A percentile compares a stretch with the other conserved stretches of the same genome.
These are phyloP conservation scores for Virgularia gustaviana DNA, from an alignment of 92 coral and sea anemone species.

Conservation along the genomic window DNA sequence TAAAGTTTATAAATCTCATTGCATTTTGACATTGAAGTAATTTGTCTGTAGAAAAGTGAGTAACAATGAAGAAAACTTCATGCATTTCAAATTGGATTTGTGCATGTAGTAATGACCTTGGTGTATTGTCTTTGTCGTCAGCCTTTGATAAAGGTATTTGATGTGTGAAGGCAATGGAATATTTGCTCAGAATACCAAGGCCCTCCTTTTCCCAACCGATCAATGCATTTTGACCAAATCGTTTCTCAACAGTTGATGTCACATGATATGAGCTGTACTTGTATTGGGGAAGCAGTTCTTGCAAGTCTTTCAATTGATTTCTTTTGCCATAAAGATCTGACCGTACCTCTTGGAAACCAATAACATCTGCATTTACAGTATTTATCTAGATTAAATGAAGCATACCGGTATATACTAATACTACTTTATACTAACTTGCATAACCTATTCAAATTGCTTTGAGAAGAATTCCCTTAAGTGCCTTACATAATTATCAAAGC, in stretches of 20 bases:
- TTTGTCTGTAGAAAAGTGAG: slow-evolving; percentile 84
- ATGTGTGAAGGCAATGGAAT: slow-evolving; percentile 71
- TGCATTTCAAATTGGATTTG: slow-evolving; percentile 64
- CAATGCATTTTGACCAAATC: slow-evolving; percentile 59
- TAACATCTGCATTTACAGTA: slow-evolving; percentile 70
- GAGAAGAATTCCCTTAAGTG: too few relatives aligned
- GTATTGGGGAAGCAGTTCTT: slow-evolving; percentile 61
- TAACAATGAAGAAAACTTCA: slow-evolving; percentile 67
- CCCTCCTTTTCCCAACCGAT: slow-evolving; percentile 97
- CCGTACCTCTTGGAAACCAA: slow-evolving; percentile 95
- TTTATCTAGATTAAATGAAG: slow-evolving; percentile 52
- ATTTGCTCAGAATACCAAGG: slow-evolving; percentile 77
- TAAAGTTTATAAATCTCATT: slow-evolving; percentile 62
- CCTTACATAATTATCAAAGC: too few relatives aligned
- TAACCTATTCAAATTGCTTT: too few relatives aligned
- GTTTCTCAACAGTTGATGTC: slow-evolving; percentile 53
- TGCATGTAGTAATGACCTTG: slow-evolving; percentile 68
- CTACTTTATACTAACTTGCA: too few relatives aligned
- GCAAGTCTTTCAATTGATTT: slow-evolving; percentile 73
- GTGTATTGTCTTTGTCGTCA: slow-evolving; percentile 51
- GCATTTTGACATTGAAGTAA: slow-evolving; percentile 87
- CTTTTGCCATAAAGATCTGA: slow-evolving; percentile 56
- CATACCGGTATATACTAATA: neutral
- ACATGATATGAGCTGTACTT: slow-evolving; percentile 63
- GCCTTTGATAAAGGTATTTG: slow-evolving; percentile 57